Evolutionary conservation across 2,888 invertebrate genomes (phyloP).

Genomic region (Isoperla grammatica): DNA sequence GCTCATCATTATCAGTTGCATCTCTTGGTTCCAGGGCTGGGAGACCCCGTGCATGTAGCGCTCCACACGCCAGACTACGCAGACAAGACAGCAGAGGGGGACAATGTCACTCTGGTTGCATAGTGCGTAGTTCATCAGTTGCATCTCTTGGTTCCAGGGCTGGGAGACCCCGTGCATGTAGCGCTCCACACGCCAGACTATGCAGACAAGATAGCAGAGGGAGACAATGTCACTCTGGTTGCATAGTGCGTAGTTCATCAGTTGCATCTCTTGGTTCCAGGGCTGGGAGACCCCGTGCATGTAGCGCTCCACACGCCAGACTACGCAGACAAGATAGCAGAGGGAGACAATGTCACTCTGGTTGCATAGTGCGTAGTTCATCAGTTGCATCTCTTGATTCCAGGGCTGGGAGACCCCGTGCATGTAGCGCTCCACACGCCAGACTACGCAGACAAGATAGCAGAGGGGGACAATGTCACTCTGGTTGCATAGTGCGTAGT

Average conservation of each 20-base stretch:
- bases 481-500: too few relatives aligned
- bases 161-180: slow-evolving; percentile 52
- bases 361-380: too few relatives aligned
- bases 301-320: slow-evolving; percentile 55
- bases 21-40: slow-evolving; percentile 52
- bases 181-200: slow-evolving; percentile 52
- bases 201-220: slow-evolving; percentile 45
- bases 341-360: slow-evolving; percentile 51
- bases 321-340: slow-evolving; percentile 45
- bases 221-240: slow-evolving; percentile 52
- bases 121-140: too few relatives aligned
- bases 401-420: slow-evolving; percentile 57
- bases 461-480: slow-evolving; percentile 49
- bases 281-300: slow-evolving; percentile 52
- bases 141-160: slow-evolving; percentile 56
- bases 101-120: slow-evolving; percentile 54
- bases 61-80: slow-evolving; percentile 52
- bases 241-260: too few relatives aligned
- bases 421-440: slow-evolving; percentile 53
- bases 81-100: slow-evolving; percentile 47
- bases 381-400: too few relatives aligned
- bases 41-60: slow-evolving; percentile 50
- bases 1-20: too few relatives aligned
- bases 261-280: too few relatives aligned
- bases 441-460: slow-evolving; percentile 46